A percentile compares a stretch with the other conserved stretches of the same genome.
Evolutionary conservation across 2,113 vertebrate genomes (phyloP).

Genomic region (Rallus limicola): DNA sequence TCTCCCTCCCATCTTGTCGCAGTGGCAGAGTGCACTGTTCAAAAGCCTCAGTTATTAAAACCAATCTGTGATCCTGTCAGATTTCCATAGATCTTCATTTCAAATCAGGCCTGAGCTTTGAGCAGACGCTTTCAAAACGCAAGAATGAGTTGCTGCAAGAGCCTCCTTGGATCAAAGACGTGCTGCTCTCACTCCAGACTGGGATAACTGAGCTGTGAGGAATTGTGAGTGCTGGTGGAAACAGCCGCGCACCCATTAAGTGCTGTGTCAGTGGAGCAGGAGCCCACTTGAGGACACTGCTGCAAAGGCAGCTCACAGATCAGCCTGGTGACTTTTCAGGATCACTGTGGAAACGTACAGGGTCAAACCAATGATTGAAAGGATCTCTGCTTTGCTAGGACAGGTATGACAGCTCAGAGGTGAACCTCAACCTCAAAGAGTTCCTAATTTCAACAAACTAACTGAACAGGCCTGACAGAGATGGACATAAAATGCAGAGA

Average conservation of each 20-base stretch:
- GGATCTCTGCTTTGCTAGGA: neutral
- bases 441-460: neutral
- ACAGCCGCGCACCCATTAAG: neutral
- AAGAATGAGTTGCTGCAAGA: neutral
- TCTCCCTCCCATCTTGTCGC: neutral
- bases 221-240: neutral
- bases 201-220: neutral
- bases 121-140: neutral
- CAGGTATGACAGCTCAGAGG: neutral
- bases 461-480: neutral
- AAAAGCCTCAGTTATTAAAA: constrained; percentile 45
- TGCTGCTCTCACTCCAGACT: neutral
- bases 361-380: fast-evolving
- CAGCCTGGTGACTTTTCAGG: neutral
- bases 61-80: constrained; percentile 51
- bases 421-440: fast-evolving
- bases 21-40: neutral
- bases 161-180: neutral
- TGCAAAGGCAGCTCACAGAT: neutral
- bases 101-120: neutral
- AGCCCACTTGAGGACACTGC: neutral
- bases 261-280: neutral
- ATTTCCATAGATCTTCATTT: constrained; percentile 20
- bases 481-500: neutral
- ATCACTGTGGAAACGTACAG: fast-evolving